Evolutionary conservation across 2,888 invertebrate species (phyloP).

Genomic region (Andrena flavipes): DNA sequence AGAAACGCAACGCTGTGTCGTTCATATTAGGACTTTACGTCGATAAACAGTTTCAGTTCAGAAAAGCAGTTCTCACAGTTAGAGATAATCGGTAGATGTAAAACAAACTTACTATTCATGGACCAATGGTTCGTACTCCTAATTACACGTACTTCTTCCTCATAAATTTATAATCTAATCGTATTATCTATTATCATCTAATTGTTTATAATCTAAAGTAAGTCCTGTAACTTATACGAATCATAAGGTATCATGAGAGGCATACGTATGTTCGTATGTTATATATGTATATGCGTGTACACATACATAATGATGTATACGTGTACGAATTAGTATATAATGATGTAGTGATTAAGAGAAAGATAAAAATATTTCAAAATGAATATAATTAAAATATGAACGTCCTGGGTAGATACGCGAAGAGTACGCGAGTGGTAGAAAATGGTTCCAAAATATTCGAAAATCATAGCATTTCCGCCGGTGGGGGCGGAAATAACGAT

Average conservation of each 20-base stretch:
- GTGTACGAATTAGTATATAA: slow-evolving; percentile 63
- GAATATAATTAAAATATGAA: slow-evolving; percentile 82
- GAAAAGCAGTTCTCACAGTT: slow-evolving; percentile 50
- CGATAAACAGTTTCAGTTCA: slow-evolving; percentile 58
- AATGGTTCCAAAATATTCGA: slow-evolving; percentile 52
- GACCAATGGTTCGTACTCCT: slow-evolving; percentile 71
- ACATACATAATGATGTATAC: slow-evolving; percentile 56
- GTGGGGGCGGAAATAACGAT: not conserved
- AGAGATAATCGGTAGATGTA: slow-evolving; percentile 56
- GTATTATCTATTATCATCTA: slow-evolving; percentile 72
- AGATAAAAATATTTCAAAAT: slow-evolving; percentile 77
- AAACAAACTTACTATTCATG: slow-evolving; percentile 64
- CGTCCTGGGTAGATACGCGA: slow-evolving; percentile 72
- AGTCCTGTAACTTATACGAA: slow-evolving; percentile 73
- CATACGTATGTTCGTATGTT: slow-evolving; percentile 46
- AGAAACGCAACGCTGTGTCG: slow-evolving; percentile 52
- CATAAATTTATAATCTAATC: slow-evolving; percentile 67
- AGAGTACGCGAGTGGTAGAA: slow-evolving; percentile 58
- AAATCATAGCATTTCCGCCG: slow-evolving; percentile 4
- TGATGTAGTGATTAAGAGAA: slow-evolving; percentile 72
- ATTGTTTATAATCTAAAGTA: slow-evolving; percentile 72
- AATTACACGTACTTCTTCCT: slow-evolving; percentile 70
- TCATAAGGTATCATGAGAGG: slow-evolving; percentile 55
- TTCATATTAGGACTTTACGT: slow-evolving; percentile 52
- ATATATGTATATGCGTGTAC: slow-evolving; percentile 57